Percentiles rank a stretch among this genome's conserved stretches.
These are phyloP conservation scores for Telmatochromis sp. DNA, from an alignment of 2,113 vertebrate species.

Conservation along the genomic window DNA sequence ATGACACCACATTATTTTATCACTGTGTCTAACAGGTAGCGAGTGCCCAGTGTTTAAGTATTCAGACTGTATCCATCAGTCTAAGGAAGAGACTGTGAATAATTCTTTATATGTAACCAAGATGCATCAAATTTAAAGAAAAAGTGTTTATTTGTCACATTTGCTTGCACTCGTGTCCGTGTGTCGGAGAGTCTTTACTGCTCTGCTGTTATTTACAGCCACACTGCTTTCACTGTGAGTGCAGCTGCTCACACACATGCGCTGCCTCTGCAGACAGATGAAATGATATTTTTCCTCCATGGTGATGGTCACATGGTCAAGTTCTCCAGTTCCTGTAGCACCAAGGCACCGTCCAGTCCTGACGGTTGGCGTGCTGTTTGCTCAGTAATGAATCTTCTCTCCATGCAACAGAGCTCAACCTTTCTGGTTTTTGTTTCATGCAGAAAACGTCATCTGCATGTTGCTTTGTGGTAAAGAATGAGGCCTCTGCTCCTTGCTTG, in stretches of 20 bases:
- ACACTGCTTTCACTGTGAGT: not conserved
- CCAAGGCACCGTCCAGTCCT: not conserved
- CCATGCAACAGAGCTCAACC: not conserved
- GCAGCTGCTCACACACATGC: not conserved
- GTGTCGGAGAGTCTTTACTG: not conserved
- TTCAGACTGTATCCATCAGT: not conserved
- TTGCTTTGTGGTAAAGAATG: not conserved
- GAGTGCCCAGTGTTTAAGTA: not conserved
- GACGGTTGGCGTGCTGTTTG: not conserved
- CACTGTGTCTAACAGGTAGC: not conserved
- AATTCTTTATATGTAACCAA: not conserved
- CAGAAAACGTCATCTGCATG: rapidly evolving
- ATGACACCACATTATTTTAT: not conserved
- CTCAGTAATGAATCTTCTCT: rapidly evolving
- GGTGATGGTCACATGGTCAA: not conserved
- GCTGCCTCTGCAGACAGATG: not conserved
- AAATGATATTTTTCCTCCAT: not conserved
- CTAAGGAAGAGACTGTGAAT: not conserved
- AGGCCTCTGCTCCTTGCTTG: not conserved
- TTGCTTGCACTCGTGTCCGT: rapidly evolving
- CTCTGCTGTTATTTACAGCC: not conserved
- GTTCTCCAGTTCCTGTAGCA: not conserved
- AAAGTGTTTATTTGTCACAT: not conserved
- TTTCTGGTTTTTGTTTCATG: not conserved
- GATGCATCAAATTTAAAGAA: not conserved